phyloP scores from a whole-genome alignment of 2,888 invertebrate species.

The Plagodis dolabraria region DNA sequence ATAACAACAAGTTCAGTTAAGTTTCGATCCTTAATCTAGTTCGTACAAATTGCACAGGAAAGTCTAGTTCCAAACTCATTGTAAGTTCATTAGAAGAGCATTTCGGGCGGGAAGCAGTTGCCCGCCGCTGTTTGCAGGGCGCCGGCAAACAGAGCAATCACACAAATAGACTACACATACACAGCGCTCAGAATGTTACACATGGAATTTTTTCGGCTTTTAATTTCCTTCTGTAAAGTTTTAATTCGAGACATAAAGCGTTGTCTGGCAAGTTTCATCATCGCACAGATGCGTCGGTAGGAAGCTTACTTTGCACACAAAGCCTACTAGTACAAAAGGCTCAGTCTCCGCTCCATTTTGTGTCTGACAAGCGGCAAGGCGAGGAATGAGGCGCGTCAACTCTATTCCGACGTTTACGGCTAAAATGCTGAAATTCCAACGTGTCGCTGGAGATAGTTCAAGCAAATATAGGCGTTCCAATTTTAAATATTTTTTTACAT shows the following conservation, averaged over 20 bases:
- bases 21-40: too few species aligned
- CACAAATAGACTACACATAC: constrained; percentile 18
- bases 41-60: neutral
- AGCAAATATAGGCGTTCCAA: neutral
- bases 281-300: constrained; percentile 80
- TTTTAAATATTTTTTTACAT: too few species aligned
- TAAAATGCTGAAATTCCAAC: constrained; percentile 57
- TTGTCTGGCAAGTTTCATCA: constrained; percentile 84
- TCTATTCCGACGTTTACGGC: constrained; percentile 62
- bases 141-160: constrained; percentile 30
- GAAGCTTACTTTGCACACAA: constrained; percentile 83
- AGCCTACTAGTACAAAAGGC: constrained; percentile 82
- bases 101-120: constrained; percentile 21
- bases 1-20: too few species aligned
- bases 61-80: constrained; percentile 17
- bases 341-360: constrained; percentile 79
- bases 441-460: constrained; percentile 25
- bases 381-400: constrained; percentile 74
- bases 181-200: constrained; percentile 7
- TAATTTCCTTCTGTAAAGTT: constrained; percentile 82
- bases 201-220: constrained; percentile 69
- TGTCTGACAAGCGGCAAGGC: constrained; percentile 77
- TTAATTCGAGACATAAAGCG: constrained; percentile 81
- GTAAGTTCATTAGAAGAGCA: constrained; percentile 25
- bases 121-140: constrained; percentile 10